Base-by-base conservation (phyloP, 1,140 invertebrate genomes). In the Formica selysi region DNA sequence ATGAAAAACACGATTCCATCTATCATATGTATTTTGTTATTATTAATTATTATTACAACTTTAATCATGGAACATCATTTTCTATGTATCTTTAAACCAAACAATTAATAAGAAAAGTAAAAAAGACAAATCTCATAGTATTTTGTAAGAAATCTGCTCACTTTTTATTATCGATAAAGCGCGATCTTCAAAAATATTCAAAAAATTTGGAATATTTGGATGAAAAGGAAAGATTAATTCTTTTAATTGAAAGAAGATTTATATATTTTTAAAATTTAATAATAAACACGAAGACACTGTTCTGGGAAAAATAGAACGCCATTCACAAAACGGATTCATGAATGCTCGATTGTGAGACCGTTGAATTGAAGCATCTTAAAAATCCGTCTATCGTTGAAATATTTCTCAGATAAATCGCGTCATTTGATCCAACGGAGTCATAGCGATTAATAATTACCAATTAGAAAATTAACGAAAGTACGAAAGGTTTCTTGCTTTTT, bases 311-410 rank as follows among this genome's bases (percentile, higher is more conserved):
- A n/a, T 41, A n/a, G 59, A 11, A 64, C 32, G 32, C 11, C 29
- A 22, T 74, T n/a, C 54, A 38, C 44, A 19, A 22, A 13, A 19
- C 19, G 19, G 16, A 51, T 36, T 57, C 51, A 26, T 38, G n/a
- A 68, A 68, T 13, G 67, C 38, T 29, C 67, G 54, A 73, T 61
- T 36, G 38, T 48, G 38, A 51, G 44, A 13, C 29, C 36, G 44
- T 32, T 19, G 68, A 71, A 54, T 73, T 10, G 54, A 36, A 41
- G 38, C 78, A 26, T 59, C 26, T 59, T 22, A 16, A 7, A 54
- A 59, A 71, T 16, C 29, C 62, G 54, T 59, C 59, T 71, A 71
- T 68, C 44, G 51, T 26, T 44, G 78, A 71, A 81, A 73, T 59
- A 73, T 61, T 48, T 59, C 36, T 22, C 26, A 26, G 13, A 32